Evolutionary conservation across 2,113 vertebrate genomes (phyloP), one percentile per base, ranked within the genome.

Genomic region (Oreochromis aureus): DNA sequence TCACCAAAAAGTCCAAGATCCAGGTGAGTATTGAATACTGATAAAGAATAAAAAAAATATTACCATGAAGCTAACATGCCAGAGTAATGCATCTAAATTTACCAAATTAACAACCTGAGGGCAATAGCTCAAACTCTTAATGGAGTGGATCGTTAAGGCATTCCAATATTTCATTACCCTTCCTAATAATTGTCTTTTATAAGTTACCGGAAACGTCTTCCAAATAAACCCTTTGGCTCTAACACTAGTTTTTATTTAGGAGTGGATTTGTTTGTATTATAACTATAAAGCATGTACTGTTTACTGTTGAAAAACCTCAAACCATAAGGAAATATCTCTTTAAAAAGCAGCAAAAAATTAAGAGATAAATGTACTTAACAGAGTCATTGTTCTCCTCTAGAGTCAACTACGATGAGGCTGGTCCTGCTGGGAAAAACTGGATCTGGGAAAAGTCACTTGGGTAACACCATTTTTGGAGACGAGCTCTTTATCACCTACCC

Each of bases 401-500:
- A 13, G 0, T 46, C 44, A 46, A 46, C 44, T 0, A 41, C 10
- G 2, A 46, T 46, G 44, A 46, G 44, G 12, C 0, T 46, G 3
- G 32, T 92, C 34, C 44, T 94, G 27, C 56, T 94, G 51, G 93
- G 94, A 6, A 95, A 95, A 89, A 94, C 92, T 18, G 93, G 94
- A 61, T 27, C 82, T 13, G 94, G 94, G 56, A 95, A 94, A 82
- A 94, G 93, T 81, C 48, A 83, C 54, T 36, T 92, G 2, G 92
- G 32, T 1, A 94, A 92, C 91, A 92, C 76, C 10, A 88, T 95
- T 55, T 54, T 92, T 61, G 87, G 87, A 80, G 85, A 83, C 5
- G 5, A 61, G 0, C 0, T 56, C 3, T 94, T 95, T n/a, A 2
- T 3, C 3, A 5, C 44, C 1, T 24, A 24, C 24, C 24, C 3